Evolutionary conservation across 2,888 invertebrate genomes (phyloP), one percentile per base, ranked within the genome.

Genomic region (Melolontha melolontha): DNA sequence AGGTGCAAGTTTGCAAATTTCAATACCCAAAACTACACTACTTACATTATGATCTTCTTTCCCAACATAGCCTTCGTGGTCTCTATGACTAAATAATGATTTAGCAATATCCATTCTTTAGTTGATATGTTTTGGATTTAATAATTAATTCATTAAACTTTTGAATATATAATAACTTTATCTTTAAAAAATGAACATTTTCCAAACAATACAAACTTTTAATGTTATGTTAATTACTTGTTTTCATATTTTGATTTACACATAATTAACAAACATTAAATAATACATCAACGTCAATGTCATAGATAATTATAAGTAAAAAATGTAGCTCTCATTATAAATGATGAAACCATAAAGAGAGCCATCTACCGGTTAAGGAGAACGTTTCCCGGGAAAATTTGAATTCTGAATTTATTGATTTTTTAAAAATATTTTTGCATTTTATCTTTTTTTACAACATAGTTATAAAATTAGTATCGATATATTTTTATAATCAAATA

Each of bases 21-120:
- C 17, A n/a, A 47, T 49, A 27, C 14, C 7, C 6, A 44, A 47
- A 41, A 44, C 10, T 14, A 47, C 39, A 39, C 66, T 73, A 83
- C 85, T 85, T 85, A 91, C 91, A 81, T 87, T 89, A 79, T 93
- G 92, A 81, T 93, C 93, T 81, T 91, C 92, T 79, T 92, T 92
- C 64, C 94, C 94, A 75, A 94, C 94, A 84, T 97, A 97, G 75
- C 96, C 97, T 76, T 92, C 95, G 79, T 94, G 93, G 80, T 93
- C 92, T 73, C 95, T 87, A 57, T 91, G 90, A 75, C 92, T 92
- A 84, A 97, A 97, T 72, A 97, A 86, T 51, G 95, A 94, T 85
- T 95, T 95, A 0, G 96, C 96, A 80, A 96, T 89, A 84, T 97
- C 96, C 96, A 96, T 96, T 76, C 47, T 5, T 7, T 5, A 34